phyloP scores from a whole-genome alignment of 2,113 vertebrate genomes.

The Andinoacara biseriatus region DNA sequence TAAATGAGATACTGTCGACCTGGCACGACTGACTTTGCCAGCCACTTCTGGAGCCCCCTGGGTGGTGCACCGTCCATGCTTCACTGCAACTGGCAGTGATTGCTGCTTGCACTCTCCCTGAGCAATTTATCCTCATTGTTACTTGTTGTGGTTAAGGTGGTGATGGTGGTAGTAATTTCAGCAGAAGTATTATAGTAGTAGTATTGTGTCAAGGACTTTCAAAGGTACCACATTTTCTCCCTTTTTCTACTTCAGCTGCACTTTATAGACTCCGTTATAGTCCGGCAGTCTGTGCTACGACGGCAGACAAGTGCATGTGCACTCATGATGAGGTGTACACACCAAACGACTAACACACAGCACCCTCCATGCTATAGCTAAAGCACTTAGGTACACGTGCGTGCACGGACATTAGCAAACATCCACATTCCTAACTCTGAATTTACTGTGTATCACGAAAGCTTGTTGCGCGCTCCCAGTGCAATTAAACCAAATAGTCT shows the following conservation, averaged over 20 bases:
- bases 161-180: background rate
- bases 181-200: slow-evolving; percentile 1
- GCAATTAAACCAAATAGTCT: background rate
- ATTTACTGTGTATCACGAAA: background rate
- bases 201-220: background rate
- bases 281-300: background rate
- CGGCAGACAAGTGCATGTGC: background rate
- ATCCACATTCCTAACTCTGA: background rate
- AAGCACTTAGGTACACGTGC: background rate
- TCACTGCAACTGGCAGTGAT: background rate
- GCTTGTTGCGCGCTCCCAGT: background rate
- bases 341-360: background rate
- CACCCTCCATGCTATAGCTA: background rate
- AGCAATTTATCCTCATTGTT: slow-evolving; percentile 5
- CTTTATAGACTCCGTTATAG: background rate
- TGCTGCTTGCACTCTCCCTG: background rate
- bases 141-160: background rate
- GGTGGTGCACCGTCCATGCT: background rate
- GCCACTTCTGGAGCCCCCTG: background rate
- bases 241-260: slow-evolving; percentile 1
- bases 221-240: background rate
- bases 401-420: background rate
- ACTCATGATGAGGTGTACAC: background rate
- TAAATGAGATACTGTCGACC: background rate
- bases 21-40: background rate